phyloP scores from a whole-genome alignment of 2,888 invertebrate species.

The Caenorhabditis doughertyi region DNA sequence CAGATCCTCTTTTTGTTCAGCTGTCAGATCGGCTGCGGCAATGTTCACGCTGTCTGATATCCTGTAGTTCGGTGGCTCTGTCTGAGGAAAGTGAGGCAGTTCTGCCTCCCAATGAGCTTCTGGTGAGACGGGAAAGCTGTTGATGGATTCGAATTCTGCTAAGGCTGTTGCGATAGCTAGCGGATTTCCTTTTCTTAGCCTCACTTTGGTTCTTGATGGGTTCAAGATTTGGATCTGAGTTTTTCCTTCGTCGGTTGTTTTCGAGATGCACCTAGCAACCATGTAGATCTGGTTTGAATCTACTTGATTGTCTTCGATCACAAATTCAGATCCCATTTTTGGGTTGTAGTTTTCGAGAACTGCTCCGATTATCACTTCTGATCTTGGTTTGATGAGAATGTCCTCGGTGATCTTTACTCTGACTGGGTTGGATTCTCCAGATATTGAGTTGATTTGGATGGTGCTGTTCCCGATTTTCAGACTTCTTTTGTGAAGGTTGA shows the following conservation, averaged over 20 bases:
- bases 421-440: neutral
- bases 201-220: neutral
- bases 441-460: neutral
- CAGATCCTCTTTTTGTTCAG: constrained; percentile 13
- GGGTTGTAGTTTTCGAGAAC: neutral
- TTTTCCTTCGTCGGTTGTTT: neutral
- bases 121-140: neutral
- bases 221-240: neutral
- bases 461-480: neutral
- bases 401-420: neutral
- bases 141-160: neutral
- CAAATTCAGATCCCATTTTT: neutral
- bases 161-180: neutral
- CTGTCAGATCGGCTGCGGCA: neutral
- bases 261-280: neutral
- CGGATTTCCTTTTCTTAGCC: neutral
- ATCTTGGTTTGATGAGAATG: neutral
- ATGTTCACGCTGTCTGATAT: constrained; percentile 7
- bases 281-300: constrained; percentile 2
- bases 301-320: constrained; percentile 4
- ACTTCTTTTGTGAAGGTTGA: neutral
- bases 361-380: neutral
- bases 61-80: neutral
- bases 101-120: constrained; percentile 17
- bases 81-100: neutral